Conservation (phyloP, 1,140 invertebrate species). For the Zaprionus taronus region DNA sequence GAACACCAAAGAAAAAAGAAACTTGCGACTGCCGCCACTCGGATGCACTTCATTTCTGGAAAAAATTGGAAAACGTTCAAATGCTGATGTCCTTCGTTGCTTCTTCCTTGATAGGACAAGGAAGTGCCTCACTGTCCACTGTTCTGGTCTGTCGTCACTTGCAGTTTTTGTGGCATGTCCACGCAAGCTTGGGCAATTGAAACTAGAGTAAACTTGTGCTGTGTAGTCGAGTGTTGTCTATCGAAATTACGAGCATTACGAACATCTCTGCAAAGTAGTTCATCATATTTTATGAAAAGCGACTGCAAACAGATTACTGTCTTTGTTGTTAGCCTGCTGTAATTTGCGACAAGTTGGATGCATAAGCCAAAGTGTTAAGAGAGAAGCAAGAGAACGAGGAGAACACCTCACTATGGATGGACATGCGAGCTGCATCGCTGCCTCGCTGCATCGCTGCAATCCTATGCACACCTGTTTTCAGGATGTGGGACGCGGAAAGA, state of each 20-base stretch:
- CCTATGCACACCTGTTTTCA: not conserved
- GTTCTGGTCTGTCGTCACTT: not conserved
- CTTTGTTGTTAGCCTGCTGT: not conserved
- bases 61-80: not conserved
- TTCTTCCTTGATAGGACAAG: not conserved
- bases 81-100: not conserved
- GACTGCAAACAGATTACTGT: not conserved
- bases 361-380: not conserved
- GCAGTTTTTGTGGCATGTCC: not conserved
- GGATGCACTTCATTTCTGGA: conserved; percentile 8
- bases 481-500: conserved; percentile 60
- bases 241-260: conserved; percentile 1
- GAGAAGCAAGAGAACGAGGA: not conserved
- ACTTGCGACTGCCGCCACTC: conserved; percentile 1
- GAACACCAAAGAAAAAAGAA: conserved; percentile 6
- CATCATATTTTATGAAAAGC: not conserved
- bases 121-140: not conserved
- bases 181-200: not conserved
- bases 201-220: conserved; percentile 3
- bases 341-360: not conserved
- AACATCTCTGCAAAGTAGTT: not conserved
- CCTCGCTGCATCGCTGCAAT: not conserved
- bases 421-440: not conserved
- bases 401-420: not conserved
- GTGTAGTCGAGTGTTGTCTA: not conserved